Evolutionary conservation across 1,140 invertebrate species (phyloP), one percentile per base, ranked within the genome.

Genomic region (Drepana arcuata): DNA sequence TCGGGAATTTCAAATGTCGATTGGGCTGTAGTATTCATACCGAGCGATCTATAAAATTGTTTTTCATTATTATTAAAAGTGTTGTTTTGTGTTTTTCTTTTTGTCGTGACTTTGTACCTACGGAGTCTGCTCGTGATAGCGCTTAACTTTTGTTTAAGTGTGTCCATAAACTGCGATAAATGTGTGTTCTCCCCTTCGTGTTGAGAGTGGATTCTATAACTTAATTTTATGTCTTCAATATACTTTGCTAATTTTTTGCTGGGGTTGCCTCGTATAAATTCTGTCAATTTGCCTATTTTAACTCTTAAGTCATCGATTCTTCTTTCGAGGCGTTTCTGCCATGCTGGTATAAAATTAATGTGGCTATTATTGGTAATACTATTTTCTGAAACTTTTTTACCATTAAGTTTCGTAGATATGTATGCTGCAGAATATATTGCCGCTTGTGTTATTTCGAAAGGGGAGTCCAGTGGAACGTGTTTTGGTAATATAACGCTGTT

Each of bases 41-140:
- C 4, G 1, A 50, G 7, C 10, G 35, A 36, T 37, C 47, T 36
- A 6, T 52, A 52, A 35, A 51, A 52, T 23, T 37, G 25, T 35
- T 38, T 52, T 38, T 52, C 43, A 31, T 51, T 51, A 7, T 13
- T 24, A 9, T 7, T 26, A 15, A 50, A 50, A 14, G 34, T 29
- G 0, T 34, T 45, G 32, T 51, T 51, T 33, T 52, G 43, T 26
- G 15, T 9, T 0, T 21, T 36, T 52, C 18, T 4, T 9, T 5
- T 9, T 9, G 9, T 4, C 18, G 18, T 9, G 47, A 16, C 43
- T 21, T 7, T 29, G 6, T 32, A 39, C 45, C 5, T 38, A 48
- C 7, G 16, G 16, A 11, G 40, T 45, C 16, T 48, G 46, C 31
- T 36, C 26, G n/a, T 44, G 36, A 11, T 44, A 16, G 14, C 36